A percentile compares a stretch with the other conserved stretches of the same genome.
These are phyloP conservation scores for Hyphantria cunea DNA, from an alignment of 1,140 invertebrate genomes.

Conservation along the genomic window DNA sequence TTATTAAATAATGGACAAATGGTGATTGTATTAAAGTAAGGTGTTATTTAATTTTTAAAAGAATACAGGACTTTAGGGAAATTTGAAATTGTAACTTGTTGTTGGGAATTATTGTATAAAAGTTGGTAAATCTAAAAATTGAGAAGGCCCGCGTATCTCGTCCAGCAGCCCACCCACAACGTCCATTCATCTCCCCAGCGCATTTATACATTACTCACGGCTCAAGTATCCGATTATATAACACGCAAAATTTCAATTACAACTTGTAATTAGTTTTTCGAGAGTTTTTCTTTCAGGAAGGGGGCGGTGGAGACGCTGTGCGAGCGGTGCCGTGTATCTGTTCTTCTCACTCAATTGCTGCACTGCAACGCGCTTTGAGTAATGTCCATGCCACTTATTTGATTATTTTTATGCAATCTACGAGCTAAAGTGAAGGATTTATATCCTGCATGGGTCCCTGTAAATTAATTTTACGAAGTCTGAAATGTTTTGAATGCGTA, in stretches of 20 bases:
- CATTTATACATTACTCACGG: constrained; percentile 80
- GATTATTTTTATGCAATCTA: constrained; percentile 81
- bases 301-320: constrained; percentile 61
- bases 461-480: constrained; percentile 76
- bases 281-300: constrained; percentile 82
- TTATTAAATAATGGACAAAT: no score
- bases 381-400: constrained; percentile 76
- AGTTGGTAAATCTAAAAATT: constrained; percentile 55
- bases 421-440: constrained; percentile 75
- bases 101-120: constrained; percentile 51
- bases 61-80: no score
- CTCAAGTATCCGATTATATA: constrained; percentile 83
- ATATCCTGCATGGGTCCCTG: constrained; percentile 66
- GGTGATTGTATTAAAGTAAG: no score
- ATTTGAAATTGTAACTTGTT: constrained; percentile 41
- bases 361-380: constrained; percentile 68
- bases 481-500: no score
- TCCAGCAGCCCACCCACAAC: constrained; percentile 45
- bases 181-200: constrained; percentile 70
- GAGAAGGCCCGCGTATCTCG: constrained; percentile 45
- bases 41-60: no score
- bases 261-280: constrained; percentile 84
- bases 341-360: constrained; percentile 47
- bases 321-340: constrained; percentile 41
- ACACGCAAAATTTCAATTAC: constrained; percentile 84